phyloP scores from a whole-genome alignment of 2,113 vertebrate genomes.

The Danio rerio region GRCz12tu NC_133178.1:32815001-32815500 shows the following conservation, averaged over 20 bases:
- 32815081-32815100: neutral
- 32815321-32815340: neutral
- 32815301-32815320: neutral
- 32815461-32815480: conserved; percentile 28
- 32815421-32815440: rapidly evolving
- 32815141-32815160: too few relatives aligned
- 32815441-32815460: neutral
- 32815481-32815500: neutral
- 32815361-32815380: rapidly evolving
- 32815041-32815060: neutral
- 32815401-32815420: conserved; percentile 3
- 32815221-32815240: neutral
- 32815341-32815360: neutral
- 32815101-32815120: neutral
- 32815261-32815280: neutral
- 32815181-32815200: too few relatives aligned
- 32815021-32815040: conserved; percentile 3
- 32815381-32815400: neutral
- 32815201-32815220: neutral
- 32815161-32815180: too few relatives aligned
- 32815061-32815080: neutral
- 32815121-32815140: too few relatives aligned
- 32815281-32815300: neutral
- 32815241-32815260: neutral
- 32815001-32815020: neutral